Evolutionary conservation across 2,888 invertebrate genomes (phyloP), one percentile per base, ranked within the genome.

Genomic region (Drosophila meridionalis): DNA sequence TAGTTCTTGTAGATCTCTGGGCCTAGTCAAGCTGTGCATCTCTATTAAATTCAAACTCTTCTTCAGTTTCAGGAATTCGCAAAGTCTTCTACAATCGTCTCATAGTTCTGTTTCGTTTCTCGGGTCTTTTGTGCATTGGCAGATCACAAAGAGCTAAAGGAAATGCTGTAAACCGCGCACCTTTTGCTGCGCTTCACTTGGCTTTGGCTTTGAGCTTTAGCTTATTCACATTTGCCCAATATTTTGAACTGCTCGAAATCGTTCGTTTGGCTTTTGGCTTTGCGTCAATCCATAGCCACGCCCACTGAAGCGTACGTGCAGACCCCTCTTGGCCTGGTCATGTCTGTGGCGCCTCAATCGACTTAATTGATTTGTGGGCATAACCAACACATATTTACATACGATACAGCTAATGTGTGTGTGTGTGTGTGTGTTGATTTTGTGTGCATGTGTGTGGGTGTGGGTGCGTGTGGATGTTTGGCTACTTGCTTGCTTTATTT

Each of bases 341-440:
- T 32, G 69, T 67, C 55, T 67, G 59, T 80, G 62, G 56, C 69
- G 78, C 68, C 83, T 83, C 91, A 91, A 91, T 91, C 92, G 92
- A 83, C 89, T 89, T 90, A 91, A 91, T 91, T 91, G 90, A 91
- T 92, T 92, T 90, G 90, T 90, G 85, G 89, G 87, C 87, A 85
- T 89, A 85, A 89, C 88, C 85, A 85, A 82, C 69, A 87, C 89
- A 87, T 84, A 79, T 89, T 79, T 89, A 52, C 89, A 73, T 69
- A 70, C 64, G 48, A 59, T 45, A 47, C 47, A 50, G 28, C 52
- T 52, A 50, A 45, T 69, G n/a, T 75, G 56, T 47, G 50, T 64
- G 50, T 69, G 53, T 62, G 52, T 65, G 64, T 53, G 53, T 77
- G 78, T 90, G 86, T 90, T 83, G 81, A 79, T 79, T 78, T 79